phyloP scores from a whole-genome alignment of 2,797 vertebrate genomes.

The Tenualosa ilisha region DNA sequence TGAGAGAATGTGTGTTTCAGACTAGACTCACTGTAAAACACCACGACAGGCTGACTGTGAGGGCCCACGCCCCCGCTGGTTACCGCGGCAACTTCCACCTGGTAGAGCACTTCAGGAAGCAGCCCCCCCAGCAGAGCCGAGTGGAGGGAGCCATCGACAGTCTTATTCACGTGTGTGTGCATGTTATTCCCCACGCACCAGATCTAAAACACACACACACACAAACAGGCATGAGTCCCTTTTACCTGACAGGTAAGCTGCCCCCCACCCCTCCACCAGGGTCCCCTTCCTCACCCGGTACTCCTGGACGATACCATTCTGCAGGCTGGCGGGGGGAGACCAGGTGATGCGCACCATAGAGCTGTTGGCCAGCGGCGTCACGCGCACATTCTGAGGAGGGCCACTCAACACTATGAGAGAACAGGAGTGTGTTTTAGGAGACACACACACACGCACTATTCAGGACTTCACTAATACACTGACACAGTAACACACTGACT shows the following conservation, averaged over 20 bases:
- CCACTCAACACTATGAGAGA: slow-evolving; percentile 78
- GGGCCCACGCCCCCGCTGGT: slow-evolving; percentile 85
- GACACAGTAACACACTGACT: too few relatives aligned
- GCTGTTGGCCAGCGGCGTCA: slow-evolving; percentile 84
- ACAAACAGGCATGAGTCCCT: not conserved
- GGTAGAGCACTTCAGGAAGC: slow-evolving; percentile 82
- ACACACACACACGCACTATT: too few relatives aligned
- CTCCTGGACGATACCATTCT: slow-evolving; percentile 84
- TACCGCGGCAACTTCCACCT: slow-evolving; percentile 82
- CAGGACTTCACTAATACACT: too few relatives aligned
- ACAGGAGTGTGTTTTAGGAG: slow-evolving; percentile 9
- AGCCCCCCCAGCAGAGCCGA: slow-evolving; percentile 81
- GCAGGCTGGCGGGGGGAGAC: slow-evolving; percentile 85
- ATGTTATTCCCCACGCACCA: slow-evolving; percentile 84
- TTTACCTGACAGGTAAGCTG: not conserved
- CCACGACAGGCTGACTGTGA: slow-evolving; percentile 78
- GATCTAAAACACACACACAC: slow-evolving; percentile 70
- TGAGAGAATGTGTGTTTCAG: slow-evolving; percentile 36
- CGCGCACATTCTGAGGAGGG: slow-evolving; percentile 83
- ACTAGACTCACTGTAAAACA: slow-evolving; percentile 84
- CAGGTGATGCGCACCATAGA: slow-evolving; percentile 90
- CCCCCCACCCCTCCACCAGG: not conserved
- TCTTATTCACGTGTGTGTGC: slow-evolving; percentile 84
- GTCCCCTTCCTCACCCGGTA: slow-evolving; percentile 79
- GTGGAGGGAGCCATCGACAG: slow-evolving; percentile 79